These are phyloP conservation scores for Drosophila persimilis DNA, from an alignment of 1,140 invertebrate genomes.

Conservation along the genomic window DNA sequence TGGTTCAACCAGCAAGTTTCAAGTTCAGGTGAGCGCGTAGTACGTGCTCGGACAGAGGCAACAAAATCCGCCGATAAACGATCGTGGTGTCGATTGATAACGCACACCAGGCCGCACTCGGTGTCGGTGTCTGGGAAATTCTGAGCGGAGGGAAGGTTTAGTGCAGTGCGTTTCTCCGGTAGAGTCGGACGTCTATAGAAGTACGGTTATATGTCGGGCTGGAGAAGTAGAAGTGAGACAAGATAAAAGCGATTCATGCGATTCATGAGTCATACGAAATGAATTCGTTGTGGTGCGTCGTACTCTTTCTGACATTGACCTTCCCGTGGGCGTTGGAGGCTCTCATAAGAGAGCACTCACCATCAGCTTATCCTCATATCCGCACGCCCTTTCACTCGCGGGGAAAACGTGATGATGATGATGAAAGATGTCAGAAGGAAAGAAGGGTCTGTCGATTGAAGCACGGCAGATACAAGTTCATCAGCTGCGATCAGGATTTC, in stretches of 20 bases:
- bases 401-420: not conserved
- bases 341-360: not conserved
- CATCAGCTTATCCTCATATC: not conserved
- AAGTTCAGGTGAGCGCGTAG: not conserved
- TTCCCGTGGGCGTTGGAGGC: not conserved
- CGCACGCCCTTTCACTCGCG: no score
- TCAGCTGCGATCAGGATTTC: not conserved
- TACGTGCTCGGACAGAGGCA: not conserved
- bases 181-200: constrained; percentile 33
- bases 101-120: not conserved
- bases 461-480: constrained; percentile 1
- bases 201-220: constrained; percentile 5
- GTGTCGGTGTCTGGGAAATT: not conserved
- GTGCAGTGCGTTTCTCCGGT: constrained; percentile 32
- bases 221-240: constrained; percentile 14
- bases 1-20: no score
- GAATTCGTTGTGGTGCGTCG: constrained; percentile 20
- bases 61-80: constrained; percentile 34
- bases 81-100: constrained; percentile 48
- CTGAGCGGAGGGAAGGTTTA: not conserved
- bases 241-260: constrained; percentile 6
- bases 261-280: constrained; percentile 56
- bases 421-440: constrained; percentile 18
- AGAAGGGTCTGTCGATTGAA: constrained; percentile 13
- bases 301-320: constrained; percentile 24